Evolutionary conservation across 2,888 invertebrate genomes (phyloP).

Genomic region (Drosophila paramelanica): DNA sequence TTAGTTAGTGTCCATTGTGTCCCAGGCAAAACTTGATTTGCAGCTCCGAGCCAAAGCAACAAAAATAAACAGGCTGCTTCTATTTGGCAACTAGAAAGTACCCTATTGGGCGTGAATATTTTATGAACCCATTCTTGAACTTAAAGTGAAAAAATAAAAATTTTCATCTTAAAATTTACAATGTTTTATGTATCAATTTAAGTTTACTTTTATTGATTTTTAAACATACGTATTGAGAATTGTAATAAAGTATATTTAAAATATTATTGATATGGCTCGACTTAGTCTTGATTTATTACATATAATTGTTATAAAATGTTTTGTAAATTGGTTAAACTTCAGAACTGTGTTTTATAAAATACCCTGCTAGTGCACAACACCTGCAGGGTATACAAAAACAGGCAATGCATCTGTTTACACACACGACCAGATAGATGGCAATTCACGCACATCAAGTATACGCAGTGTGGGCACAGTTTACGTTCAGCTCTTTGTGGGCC

Average conservation of each 20-base stretch:
- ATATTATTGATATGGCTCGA: no score
- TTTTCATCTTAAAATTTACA: no score
- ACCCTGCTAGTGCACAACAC: background rate
- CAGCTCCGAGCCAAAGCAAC: slow-evolving; percentile 11
- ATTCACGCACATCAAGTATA: slow-evolving; percentile 60
- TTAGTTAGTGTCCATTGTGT: slow-evolving; percentile 78
- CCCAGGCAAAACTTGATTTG: slow-evolving; percentile 22
- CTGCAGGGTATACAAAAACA: slow-evolving; percentile 20
- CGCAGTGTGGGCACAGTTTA: slow-evolving; percentile 55
- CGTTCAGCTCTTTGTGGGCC: slow-evolving; percentile 30
- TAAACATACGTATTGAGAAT: no score
- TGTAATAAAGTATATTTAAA: no score
- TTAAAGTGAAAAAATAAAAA: no score
- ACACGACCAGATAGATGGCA: background rate
- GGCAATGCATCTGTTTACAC: slow-evolving; percentile 9
- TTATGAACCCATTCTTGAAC: no score
- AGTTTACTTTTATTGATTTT: no score
- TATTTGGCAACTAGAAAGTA: background rate
- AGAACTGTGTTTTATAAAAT: no score
- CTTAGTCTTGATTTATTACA: no score
- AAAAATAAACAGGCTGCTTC: background rate
- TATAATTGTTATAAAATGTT: no score
- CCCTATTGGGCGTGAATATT: background rate
- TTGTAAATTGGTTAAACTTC: no score
- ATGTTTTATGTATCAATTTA: no score